phyloP scores from a whole-genome alignment of 2,888 invertebrate species.

The Drosophila pseudotalamancana region DNA sequence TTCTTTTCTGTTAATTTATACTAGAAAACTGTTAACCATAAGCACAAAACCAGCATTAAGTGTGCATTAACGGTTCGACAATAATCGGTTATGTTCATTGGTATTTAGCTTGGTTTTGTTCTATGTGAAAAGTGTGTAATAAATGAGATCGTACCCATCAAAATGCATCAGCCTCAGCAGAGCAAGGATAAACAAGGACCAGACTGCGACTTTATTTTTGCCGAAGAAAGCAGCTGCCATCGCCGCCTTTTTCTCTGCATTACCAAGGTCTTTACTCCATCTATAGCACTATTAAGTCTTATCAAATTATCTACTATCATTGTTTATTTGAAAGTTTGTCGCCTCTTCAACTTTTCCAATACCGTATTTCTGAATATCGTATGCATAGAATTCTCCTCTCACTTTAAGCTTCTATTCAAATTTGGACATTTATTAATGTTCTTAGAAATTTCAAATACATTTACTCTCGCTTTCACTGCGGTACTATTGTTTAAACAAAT shows the following conservation, averaged over 20 bases:
- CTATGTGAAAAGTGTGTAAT: slow-evolving; percentile 23
- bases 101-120: slow-evolving; percentile 4
- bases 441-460: too few relatives aligned
- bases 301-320: not conserved
- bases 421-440: too few relatives aligned
- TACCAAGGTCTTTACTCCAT: slow-evolving; percentile 68
- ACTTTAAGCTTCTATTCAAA: not conserved
- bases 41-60: slow-evolving; percentile 23
- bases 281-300: not conserved
- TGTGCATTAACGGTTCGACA: slow-evolving; percentile 20
- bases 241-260: slow-evolving; percentile 74
- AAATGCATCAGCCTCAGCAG: slow-evolving; percentile 32
- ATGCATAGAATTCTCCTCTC: not conserved
- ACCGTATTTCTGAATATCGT: too few relatives aligned
- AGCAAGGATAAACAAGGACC: slow-evolving; percentile 38
- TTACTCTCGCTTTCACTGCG: too few relatives aligned
- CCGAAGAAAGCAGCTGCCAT: slow-evolving; percentile 70
- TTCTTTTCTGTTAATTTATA: not conserved
- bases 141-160: slow-evolving; percentile 20
- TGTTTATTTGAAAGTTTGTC: too few relatives aligned
- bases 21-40: slow-evolving; percentile 11
- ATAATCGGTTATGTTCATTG: slow-evolving; percentile 20
- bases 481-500: too few relatives aligned
- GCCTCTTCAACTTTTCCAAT: not conserved
- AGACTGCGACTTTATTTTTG: slow-evolving; percentile 34